Conservation (phyloP, 2,797 vertebrate species). For the Etheostoma nigrum region DNA sequence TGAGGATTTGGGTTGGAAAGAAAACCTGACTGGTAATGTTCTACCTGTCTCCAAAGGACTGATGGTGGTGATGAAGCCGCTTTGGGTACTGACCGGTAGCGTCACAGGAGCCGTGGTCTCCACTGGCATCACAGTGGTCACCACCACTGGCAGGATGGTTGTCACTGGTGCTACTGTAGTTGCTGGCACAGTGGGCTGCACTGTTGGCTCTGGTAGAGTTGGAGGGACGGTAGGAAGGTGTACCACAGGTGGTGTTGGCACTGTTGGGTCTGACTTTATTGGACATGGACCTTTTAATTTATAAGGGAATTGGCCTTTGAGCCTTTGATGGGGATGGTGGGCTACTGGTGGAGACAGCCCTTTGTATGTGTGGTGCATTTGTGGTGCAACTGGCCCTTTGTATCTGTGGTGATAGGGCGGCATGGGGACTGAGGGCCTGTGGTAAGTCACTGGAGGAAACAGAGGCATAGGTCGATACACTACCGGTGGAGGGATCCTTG, state of each 20-base stretch:
- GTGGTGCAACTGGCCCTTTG: slow-evolving; percentile 63
- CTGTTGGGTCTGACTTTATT: slow-evolving; percentile 43
- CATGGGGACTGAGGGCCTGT: slow-evolving; percentile 67
- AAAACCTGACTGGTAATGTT: slow-evolving; percentile 78
- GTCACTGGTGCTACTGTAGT: slow-evolving; percentile 50
- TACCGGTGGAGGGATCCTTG: slow-evolving; percentile 77
- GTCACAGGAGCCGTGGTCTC: slow-evolving; percentile 70
- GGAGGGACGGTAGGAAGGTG: slow-evolving; percentile 42
- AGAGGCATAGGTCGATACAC: slow-evolving; percentile 74
- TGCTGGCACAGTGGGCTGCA: slow-evolving; percentile 53
- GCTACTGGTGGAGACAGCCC: slow-evolving; percentile 62
- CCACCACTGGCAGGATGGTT: slow-evolving; percentile 48
- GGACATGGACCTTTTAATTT: slow-evolving; percentile 68
- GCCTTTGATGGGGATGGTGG: slow-evolving; percentile 56
- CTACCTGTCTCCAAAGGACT: slow-evolving; percentile 85
- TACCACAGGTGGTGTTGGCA: slow-evolving; percentile 53
- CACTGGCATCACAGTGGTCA: slow-evolving; percentile 57
- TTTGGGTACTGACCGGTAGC: slow-evolving; percentile 85
- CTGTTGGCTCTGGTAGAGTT: slow-evolving; percentile 37
- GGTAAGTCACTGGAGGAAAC: slow-evolving; percentile 77
- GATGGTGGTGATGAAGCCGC: slow-evolving; percentile 80
- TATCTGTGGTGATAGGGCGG: slow-evolving; percentile 69
- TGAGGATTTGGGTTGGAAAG: slow-evolving; percentile 57
- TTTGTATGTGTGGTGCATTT: slow-evolving; percentile 66
- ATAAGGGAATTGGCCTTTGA: slow-evolving; percentile 64